phyloP scores from a whole-genome alignment of 2,888 invertebrate genomes.

The Cheilosia vernalis region DNA sequence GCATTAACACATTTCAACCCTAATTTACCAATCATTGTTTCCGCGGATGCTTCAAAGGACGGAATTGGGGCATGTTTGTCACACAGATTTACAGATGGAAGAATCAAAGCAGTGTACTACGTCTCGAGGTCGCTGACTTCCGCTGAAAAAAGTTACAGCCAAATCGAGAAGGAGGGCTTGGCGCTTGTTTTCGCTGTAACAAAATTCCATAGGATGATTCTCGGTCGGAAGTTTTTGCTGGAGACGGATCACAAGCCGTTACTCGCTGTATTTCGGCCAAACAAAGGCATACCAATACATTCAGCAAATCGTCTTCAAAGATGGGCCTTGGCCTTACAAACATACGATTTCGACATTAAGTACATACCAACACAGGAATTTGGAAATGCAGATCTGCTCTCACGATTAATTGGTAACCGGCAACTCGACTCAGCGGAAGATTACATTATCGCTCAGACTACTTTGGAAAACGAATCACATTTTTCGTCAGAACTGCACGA shows the following conservation, averaged over 20 bases:
- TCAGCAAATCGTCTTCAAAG: slow-evolving; percentile 40
- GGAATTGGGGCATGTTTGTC: slow-evolving; percentile 26
- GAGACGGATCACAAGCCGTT: slow-evolving; percentile 57
- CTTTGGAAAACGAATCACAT: slow-evolving; percentile 37
- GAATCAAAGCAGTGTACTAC: slow-evolving; percentile 41
- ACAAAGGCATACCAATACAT: slow-evolving; percentile 43
- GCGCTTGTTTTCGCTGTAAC: slow-evolving; percentile 36
- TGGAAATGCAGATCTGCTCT: slow-evolving; percentile 65
- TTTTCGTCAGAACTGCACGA: slow-evolving; percentile 41
- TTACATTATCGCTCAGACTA: slow-evolving; percentile 59
- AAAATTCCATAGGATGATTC: slow-evolving; percentile 35
- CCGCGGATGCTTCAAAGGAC: slow-evolving; percentile 14
- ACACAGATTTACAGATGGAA: slow-evolving; percentile 71
- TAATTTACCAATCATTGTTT: slow-evolving; percentile 27
- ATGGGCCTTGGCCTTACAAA: slow-evolving; percentile 52
- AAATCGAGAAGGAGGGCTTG: slow-evolving; percentile 66
- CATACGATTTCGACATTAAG: slow-evolving; percentile 56
- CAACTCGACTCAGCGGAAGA: slow-evolving; percentile 52
- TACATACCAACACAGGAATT: slow-evolving; percentile 56
- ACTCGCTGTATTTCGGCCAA: slow-evolving; percentile 26
- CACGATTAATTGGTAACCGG: slow-evolving; percentile 43
- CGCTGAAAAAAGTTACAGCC: slow-evolving; percentile 78
- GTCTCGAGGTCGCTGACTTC: slow-evolving; percentile 69
- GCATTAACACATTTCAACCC: slow-evolving; percentile 38
- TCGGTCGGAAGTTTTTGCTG: slow-evolving; percentile 37